phyloP scores from a whole-genome alignment of 2,797 vertebrate species.

The Hybognathus amarus region DNA sequence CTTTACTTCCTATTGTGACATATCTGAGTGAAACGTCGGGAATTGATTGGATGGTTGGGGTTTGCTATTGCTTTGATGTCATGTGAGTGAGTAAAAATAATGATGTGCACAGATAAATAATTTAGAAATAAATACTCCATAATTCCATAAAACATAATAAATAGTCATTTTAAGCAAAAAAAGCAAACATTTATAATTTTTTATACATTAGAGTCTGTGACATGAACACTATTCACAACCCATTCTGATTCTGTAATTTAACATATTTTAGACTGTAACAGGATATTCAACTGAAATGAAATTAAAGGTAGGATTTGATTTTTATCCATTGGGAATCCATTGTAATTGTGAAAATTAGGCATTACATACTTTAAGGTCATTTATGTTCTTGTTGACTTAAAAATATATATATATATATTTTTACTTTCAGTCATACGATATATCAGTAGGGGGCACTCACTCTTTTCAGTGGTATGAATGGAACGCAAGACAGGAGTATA shows the following conservation, averaged over 20 bases:
- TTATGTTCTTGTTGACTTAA: not conserved
- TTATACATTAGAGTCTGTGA: not conserved
- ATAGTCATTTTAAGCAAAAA: not conserved
- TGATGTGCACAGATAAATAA: not conserved
- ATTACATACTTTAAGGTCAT: not conserved
- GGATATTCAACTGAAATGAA: not conserved
- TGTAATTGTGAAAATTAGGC: not conserved
- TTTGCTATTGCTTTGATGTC: not conserved
- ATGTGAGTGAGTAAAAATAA: not conserved
- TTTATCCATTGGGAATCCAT: not conserved
- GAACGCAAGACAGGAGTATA: not conserved
- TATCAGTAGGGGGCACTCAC: conserved; percentile 58
- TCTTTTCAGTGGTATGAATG: not conserved
- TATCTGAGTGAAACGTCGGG: not conserved
- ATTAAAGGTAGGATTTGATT: not conserved
- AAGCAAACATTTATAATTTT: not conserved
- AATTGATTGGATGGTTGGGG: not conserved
- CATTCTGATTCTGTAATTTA: not conserved
- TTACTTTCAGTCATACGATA: not conserved
- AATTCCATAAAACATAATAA: not conserved
- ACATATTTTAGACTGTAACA: not conserved
- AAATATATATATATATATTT: too few species aligned
- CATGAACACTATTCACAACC: not conserved
- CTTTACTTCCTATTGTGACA: not conserved
- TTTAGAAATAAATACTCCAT: not conserved